Base-by-base conservation (phyloP, 2,888 invertebrate genomes). In the Branchellion lobata region DNA sequence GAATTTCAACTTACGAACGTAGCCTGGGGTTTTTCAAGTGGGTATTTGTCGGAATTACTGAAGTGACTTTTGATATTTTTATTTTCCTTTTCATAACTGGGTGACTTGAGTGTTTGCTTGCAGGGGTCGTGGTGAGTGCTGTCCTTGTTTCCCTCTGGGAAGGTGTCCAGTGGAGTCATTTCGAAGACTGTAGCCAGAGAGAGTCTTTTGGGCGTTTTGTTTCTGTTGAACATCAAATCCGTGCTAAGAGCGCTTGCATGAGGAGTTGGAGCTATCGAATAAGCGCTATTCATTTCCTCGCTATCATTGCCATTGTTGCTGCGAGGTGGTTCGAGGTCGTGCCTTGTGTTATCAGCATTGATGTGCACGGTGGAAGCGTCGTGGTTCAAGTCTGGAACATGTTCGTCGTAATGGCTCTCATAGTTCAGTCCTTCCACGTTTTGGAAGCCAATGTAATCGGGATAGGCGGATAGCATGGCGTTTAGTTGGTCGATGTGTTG, bases 401-500 rank as follows among this genome's bases (percentile, higher is more conserved):
- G 8, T 40, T 40, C 40, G 40, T 40, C 40, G 40, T 40, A 8
- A 8, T 40, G 40, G 40, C 40, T 40, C 5, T 8, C 40, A 14
- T 40, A 14, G 40, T 40, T 8, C 40, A 8, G 8, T 40, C 14
- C 40, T 40, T 40, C 31, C 40, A 47, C 75, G 8, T 40, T 53
- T 1, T 51, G 18, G 27, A 77, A 77, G 11, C 57, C 77, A n/a
- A 61, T 57, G 21, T 61, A n/a, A 11, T 77, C 65, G 27, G 74
- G 69, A 31, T 65, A 69, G 1, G 57, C 80, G 5, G 79, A 75
- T 57, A 83, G 72, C 14, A 81, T 69, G 40, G 79, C 77, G 81
- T 82, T 82, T 29, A 83, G 77, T 36, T 82, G 79, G 65, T 85
- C 92, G 92, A 34, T 94, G 79, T 86, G 93, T 86, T 96, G 95